Evolutionary conservation across 2,113 vertebrate genomes (phyloP), one percentile per base, ranked within the genome.

Genomic region (Triplophysa rosa): DNA sequence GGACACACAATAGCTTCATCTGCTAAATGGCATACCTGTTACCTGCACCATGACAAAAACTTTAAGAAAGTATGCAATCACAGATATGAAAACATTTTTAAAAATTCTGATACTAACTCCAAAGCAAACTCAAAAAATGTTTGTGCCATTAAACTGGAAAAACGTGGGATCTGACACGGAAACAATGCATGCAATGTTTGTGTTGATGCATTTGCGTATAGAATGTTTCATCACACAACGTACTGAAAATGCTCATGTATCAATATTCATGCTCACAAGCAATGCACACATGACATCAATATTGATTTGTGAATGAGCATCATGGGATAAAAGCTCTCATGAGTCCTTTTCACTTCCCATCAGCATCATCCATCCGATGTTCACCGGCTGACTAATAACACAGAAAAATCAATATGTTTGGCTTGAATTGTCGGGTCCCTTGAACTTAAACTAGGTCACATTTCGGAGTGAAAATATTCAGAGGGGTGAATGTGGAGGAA

Each of bases 371-470:
- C 67, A 42, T 1, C 4, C 8, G 45, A 59, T 14, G 67, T 72
- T 61, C 54, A 78, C 80, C 72, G 67, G 33, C 26, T 40, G 11
- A 56, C 79, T 73, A 80, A 74, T 76, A 33, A 79, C 52, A 42
- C 2, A 62, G 66, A 80, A 72, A 87, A 80, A 87, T 82, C 72
- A 0, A 77, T 84, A 14, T 74, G 83, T 90, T 85, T 84, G 54
- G 76, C 3, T 29, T 29, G 29, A 29, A 4, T 29, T 73, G 37
- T 3, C 14, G 37, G n/a, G 82, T 72, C 63, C 67, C 73, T 64
- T 52, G 79, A 75, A 69, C 54, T 80, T 76, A 84, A 45, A 71
- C 74, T 47, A 73, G 84, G 83, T 88, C 83, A 77, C 21, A 80
- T 90, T 87, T 86, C 84, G 23, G 29, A 19, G 26, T 5, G 24